Conservation (phyloP, 1,140 invertebrate genomes). For the Cydia pomonella region DNA sequence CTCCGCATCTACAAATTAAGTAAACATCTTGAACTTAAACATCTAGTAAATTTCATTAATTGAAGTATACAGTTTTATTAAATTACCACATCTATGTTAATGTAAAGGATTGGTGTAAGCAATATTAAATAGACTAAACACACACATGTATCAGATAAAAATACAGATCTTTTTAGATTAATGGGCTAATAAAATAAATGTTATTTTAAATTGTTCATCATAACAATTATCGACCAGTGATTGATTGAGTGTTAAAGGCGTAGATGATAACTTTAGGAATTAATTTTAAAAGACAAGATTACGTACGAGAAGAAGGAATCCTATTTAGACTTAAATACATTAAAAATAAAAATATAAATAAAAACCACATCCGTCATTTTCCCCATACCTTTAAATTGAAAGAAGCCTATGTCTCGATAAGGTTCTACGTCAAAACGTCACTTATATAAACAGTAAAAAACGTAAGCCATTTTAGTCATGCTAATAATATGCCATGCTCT, state of each 20-base stretch:
- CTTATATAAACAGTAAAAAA: background rate
- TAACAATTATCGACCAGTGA: too few relatives aligned
- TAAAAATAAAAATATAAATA: background rate
- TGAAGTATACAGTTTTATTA: too few relatives aligned
- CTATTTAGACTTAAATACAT: background rate
- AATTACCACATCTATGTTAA: too few relatives aligned
- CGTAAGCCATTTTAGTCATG: conserved; percentile 12
- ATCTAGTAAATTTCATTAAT: background rate
- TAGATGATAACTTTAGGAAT: background rate
- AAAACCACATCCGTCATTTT: background rate
- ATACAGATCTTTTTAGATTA: too few relatives aligned
- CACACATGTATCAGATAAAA: background rate
- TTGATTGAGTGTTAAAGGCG: too few relatives aligned
- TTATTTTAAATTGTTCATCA: too few relatives aligned
- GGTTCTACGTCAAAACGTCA: background rate
- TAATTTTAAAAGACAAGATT: background rate
- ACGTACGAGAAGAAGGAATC: background rate
- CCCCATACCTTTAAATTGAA: background rate
- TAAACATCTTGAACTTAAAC: background rate
- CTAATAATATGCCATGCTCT: conserved; percentile 28
- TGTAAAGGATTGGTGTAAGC: background rate
- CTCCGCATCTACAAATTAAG: background rate
- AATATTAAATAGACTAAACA: too few relatives aligned
- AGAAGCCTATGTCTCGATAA: background rate
- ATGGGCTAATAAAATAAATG: too few relatives aligned